Conservation (phyloP, 2,113 vertebrate genomes). For the Phyllopteryx taeniolatus region DNA sequence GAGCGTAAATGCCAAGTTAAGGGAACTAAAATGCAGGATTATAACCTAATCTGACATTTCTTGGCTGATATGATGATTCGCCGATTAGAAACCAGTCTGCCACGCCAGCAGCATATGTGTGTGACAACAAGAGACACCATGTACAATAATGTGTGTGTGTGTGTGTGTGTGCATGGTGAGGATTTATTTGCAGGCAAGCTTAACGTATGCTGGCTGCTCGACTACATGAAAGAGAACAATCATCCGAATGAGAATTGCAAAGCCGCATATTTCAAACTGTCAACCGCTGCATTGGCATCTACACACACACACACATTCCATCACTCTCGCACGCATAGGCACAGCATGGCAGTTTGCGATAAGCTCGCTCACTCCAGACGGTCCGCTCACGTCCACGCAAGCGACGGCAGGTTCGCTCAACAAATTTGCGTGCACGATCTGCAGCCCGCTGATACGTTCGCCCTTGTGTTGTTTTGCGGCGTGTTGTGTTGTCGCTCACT, state of each 20-base stretch:
- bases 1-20: constrained; percentile 30
- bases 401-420: constrained; percentile 33
- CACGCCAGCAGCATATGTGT: constrained; percentile 34
- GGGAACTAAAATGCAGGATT: constrained; percentile 40
- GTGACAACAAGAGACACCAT: constrained; percentile 22
- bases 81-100: constrained; percentile 51
- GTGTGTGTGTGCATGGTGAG: background rate
- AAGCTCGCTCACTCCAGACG: constrained; percentile 42
- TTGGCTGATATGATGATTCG: constrained; percentile 59
- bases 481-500: constrained; percentile 18
- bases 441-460: constrained; percentile 36
- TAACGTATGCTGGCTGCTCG: constrained; percentile 35
- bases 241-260: constrained; percentile 45
- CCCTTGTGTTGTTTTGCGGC: constrained; percentile 19
- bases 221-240: constrained; percentile 49
- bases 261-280: constrained; percentile 48
- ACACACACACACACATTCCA: background rate
- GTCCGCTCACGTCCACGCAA: constrained; percentile 10
- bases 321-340: constrained; percentile 3
- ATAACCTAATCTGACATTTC: constrained; percentile 58
- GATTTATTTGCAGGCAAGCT: constrained; percentile 32
- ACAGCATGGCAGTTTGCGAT: constrained; percentile 27
- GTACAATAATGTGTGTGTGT: constrained; percentile 17
- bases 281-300: constrained; percentile 20
- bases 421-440: constrained; percentile 44